Evolutionary conservation across 2,797 vertebrate species (phyloP).

Genomic region (Astyanax mexicanus): DNA sequence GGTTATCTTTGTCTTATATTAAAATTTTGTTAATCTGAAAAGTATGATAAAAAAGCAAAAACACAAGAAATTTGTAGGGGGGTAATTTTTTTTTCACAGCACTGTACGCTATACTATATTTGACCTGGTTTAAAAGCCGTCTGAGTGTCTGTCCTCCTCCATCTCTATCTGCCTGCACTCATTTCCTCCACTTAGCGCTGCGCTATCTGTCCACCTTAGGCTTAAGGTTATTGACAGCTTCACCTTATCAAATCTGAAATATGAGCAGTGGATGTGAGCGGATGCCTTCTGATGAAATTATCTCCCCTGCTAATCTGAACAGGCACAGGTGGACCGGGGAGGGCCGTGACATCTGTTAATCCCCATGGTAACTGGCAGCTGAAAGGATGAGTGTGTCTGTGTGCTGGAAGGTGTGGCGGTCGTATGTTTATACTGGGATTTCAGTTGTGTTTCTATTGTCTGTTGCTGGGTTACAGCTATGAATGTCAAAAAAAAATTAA

Average conservation of each 20-base stretch:
- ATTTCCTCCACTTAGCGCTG: neutral
- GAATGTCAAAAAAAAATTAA: too few species aligned
- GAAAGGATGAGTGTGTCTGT: neutral
- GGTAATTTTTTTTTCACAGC: too few species aligned
- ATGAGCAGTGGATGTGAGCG: slow-evolving; percentile 33
- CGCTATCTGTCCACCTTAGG: neutral
- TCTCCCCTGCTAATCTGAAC: slow-evolving; percentile 49
- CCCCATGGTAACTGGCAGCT: slow-evolving; percentile 26
- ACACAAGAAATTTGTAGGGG: too few species aligned
- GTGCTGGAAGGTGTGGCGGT: neutral
- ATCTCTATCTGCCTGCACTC: neutral
- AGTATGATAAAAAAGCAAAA: too few species aligned
- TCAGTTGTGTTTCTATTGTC: neutral
- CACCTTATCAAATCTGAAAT: slow-evolving; percentile 49
- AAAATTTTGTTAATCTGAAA: too few species aligned
- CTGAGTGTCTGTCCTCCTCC: too few species aligned
- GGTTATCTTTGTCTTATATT: too few species aligned
- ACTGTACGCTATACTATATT: too few species aligned
- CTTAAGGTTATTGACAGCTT: slow-evolving; percentile 49
- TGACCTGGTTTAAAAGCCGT: too few species aligned
- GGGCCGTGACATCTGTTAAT: slow-evolving; percentile 35
- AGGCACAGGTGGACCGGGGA: slow-evolving; percentile 32
- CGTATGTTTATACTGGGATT: slow-evolving; percentile 3
- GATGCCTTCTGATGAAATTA: slow-evolving; percentile 39
- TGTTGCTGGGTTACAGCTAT: neutral